Conservation (phyloP, 2,113 vertebrate genomes). For the Pampusana beccarii region DNA sequence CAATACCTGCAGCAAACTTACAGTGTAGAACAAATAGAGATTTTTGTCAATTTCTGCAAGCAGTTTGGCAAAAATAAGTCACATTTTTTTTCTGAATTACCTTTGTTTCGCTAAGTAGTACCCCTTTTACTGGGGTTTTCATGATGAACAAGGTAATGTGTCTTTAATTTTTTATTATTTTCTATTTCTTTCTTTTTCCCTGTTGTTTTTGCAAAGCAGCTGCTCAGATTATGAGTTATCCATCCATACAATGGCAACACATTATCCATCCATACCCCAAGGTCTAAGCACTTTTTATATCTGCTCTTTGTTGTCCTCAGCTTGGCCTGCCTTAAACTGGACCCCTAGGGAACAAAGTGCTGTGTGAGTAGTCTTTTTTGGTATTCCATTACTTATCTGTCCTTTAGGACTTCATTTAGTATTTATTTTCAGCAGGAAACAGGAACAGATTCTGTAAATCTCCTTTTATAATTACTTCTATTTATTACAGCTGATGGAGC, state of each 20-base stretch:
- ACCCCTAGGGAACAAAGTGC: background rate
- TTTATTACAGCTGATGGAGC: constrained; percentile 7
- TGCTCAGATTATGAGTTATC: background rate
- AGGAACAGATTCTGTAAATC: constrained; percentile 34
- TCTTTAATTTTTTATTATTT: background rate
- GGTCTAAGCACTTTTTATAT: background rate
- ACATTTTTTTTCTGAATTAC: background rate
- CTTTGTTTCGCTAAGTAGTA: background rate
- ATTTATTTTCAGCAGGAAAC: constrained; percentile 25
- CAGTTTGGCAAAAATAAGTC: background rate
- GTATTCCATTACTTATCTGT: background rate
- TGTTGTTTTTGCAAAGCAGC: background rate
- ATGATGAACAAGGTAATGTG: background rate
- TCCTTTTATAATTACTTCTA: background rate
- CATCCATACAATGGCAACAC: background rate
- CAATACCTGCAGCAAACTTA: background rate
- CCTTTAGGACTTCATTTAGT: constrained; percentile 10
- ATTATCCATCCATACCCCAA: background rate
- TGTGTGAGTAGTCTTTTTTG: background rate
- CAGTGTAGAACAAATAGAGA: background rate
- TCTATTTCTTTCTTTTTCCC: background rate
- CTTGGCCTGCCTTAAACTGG: background rate
- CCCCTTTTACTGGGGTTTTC: background rate
- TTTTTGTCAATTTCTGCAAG: background rate
- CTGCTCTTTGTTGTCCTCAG: background rate